Base-by-base conservation (phyloP, 2,888 invertebrate species). In the Sicus ferrugineus region DNA sequence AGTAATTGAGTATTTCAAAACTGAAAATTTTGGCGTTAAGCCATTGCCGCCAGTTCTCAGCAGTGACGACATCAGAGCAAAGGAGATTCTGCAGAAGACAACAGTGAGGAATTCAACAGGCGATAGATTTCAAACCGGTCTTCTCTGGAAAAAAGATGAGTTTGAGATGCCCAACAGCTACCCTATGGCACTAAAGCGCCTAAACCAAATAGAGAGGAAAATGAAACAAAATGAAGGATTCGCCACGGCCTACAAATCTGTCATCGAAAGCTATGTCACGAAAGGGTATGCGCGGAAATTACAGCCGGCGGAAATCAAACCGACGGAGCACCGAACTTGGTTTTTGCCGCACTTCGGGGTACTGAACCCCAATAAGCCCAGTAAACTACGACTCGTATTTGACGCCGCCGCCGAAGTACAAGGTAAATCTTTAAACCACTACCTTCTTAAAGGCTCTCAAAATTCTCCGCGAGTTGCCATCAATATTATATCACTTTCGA, bases 291-390 rank as follows among this genome's bases (percentile, higher is more conserved):
- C 69, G 26, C 58, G 52, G 23, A 52, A 52, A 11, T 21, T 52
- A 21, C 23, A 52, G 19, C 52, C 52, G 21, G 23, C 11, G 9
- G 52, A 52, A 5, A 2, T 23, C 23, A 21, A n/a, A 52, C 9
- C 23, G 2, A 11, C 23, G 21, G 5, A 52, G 21, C 19, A 19
- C 2, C 52, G 52, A 64, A 75, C 69, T 7, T 79, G 79, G 78
- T 79, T 77, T 68, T 58, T 79, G 21, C 78, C 78, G 3, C 76
- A 79, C 50, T 79, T 81, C 72, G 72, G 74, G 5, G 77, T 79
- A 2, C 69, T 42, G 3, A 80, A 80, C 34, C 74, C 73, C 0
- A 78, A 79, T 21, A 80, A 81, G 68, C 76, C 74, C 3, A 74
- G 73, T 19, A 74, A 77, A 66, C 28, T 79, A 7, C 72, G 80